Conservation (phyloP, 1,140 invertebrate species). For the Calephelis virginiensis region DNA sequence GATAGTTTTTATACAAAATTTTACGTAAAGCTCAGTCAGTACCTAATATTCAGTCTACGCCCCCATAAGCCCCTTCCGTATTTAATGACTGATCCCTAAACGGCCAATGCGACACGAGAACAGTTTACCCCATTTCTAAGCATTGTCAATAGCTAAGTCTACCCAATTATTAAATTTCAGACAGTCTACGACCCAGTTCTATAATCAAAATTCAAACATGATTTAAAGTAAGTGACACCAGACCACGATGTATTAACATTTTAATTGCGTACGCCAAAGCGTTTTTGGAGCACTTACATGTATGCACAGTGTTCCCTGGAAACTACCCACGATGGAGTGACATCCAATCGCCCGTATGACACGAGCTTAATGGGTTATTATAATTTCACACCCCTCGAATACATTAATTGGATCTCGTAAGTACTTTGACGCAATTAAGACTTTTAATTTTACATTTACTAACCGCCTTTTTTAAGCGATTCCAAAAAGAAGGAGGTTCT, state of each 20-base stretch:
- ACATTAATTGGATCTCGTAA: conserved; percentile 37
- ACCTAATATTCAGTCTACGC: no score
- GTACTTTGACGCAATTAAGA: conserved; percentile 12
- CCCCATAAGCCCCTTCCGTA: no score
- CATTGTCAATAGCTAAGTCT: no score
- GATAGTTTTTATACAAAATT: no score
- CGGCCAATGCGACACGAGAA: no score
- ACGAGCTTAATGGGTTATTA: conserved; percentile 62
- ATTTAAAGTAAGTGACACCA: conserved; percentile 21
- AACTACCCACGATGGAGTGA: conserved; percentile 49
- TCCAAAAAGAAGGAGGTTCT: no score
- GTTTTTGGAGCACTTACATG: conserved; percentile 42
- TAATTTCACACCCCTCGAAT: conserved; percentile 46
- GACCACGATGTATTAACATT: conserved; percentile 58
- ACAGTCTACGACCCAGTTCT: background rate
- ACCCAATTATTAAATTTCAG: no score
- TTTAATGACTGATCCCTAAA: no score
- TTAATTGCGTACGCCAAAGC: conserved; percentile 62
- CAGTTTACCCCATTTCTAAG: no score
- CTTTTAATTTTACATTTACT: no score
- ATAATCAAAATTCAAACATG: background rate
- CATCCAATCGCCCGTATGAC: conserved; percentile 59
- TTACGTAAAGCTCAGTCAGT: no score
- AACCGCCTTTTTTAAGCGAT: no score
- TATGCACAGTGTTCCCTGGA: conserved; percentile 38